These are phyloP conservation scores for Leptopilina drosophilae DNA, from an alignment of 2,888 invertebrate genomes.

Conservation along the genomic window DNA sequence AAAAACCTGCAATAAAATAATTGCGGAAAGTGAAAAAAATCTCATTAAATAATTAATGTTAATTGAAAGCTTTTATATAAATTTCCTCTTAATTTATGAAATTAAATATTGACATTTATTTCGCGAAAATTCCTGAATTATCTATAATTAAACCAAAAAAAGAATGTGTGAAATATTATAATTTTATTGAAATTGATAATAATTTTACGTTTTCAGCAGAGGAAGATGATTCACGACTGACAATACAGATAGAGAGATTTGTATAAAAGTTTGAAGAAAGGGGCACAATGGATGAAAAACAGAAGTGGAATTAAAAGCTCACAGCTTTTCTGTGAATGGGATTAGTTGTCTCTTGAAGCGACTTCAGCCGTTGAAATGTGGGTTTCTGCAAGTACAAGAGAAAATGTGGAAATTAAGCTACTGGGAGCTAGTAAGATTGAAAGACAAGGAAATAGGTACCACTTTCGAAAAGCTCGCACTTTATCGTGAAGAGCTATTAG, in stretches of 20 bases:
- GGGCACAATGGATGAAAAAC: not conserved
- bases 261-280: not conserved
- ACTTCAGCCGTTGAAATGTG: not conserved
- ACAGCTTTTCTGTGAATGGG: not conserved
- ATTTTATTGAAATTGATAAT: not conserved
- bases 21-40: no score
- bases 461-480: constrained; percentile 18
- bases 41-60: no score
- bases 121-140: no score
- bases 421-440: constrained; percentile 37
- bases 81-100: no score
- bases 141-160: no score
- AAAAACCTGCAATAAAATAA: no score
- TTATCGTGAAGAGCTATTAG: constrained; percentile 57
- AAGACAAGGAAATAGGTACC: constrained; percentile 27
- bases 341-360: constrained; percentile 7
- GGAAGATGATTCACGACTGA: not conserved
- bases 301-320: not conserved
- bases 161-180: no score
- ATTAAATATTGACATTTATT: no score
- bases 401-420: constrained; percentile 22
- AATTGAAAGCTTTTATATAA: no score
- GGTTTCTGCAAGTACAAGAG: constrained; percentile 5
- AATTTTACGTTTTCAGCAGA: not conserved
- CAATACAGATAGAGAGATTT: no score